These are phyloP conservation scores for Aethes cnicana DNA, from an alignment of 2,888 invertebrate species.

Conservation along the genomic window DNA sequence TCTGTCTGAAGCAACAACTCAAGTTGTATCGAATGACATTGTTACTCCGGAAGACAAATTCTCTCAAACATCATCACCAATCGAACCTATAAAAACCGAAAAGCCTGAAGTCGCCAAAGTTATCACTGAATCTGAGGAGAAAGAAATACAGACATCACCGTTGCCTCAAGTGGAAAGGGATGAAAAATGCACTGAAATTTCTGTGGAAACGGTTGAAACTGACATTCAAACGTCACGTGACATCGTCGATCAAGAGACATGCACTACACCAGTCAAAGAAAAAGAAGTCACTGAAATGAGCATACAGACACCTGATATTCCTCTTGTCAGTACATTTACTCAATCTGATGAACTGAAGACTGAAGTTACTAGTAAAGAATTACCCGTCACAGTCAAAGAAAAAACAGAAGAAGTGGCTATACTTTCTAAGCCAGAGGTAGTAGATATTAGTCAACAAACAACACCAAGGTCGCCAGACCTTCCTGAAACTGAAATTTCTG, in stretches of 20 bases:
- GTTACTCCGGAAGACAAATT: slow-evolving; percentile 67
- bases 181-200: slow-evolving; percentile 67
- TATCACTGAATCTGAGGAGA: slow-evolving; percentile 71
- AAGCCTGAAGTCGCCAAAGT: slow-evolving; percentile 57
- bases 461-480: slow-evolving; percentile 40
- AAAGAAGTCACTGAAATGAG: slow-evolving; percentile 59
- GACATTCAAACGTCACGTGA: slow-evolving; percentile 67
- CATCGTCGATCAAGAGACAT: slow-evolving; percentile 63
- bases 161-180: slow-evolving; percentile 52
- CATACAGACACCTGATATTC: slow-evolving; percentile 67
- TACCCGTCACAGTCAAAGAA: slow-evolving; percentile 30
- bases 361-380: no score
- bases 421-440: slow-evolving; percentile 36
- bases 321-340: slow-evolving; percentile 60
- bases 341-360: slow-evolving; percentile 69
- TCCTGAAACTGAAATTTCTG: slow-evolving; percentile 29
- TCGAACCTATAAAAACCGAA: slow-evolving; percentile 44
- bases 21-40: slow-evolving; percentile 74
- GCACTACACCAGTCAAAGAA: slow-evolving; percentile 60
- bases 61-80: slow-evolving; percentile 73
- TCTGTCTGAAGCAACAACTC: slow-evolving; percentile 79
- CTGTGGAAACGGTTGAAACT: slow-evolving; percentile 64
- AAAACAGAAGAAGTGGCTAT: not conserved
- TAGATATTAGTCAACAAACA: slow-evolving; percentile 44
- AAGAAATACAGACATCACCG: slow-evolving; percentile 82